Evolutionary conservation across 1,140 invertebrate species (phyloP).

Genomic region (Drosophila trapezifrons): DNA sequence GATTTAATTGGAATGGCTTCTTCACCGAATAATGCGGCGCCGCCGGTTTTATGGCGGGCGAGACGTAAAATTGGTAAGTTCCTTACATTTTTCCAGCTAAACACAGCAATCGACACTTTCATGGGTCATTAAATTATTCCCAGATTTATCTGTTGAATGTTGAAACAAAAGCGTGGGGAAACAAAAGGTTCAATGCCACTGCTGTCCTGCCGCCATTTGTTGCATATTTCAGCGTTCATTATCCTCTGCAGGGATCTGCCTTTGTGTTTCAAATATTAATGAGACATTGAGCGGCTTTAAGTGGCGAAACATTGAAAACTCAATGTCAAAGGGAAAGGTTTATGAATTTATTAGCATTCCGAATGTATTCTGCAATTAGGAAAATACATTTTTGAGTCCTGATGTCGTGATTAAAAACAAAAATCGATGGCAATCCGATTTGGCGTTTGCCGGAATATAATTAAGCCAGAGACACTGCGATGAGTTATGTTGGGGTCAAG

Average conservation of each 20-base stretch:
- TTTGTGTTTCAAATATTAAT: conserved; percentile 59
- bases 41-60: conserved; percentile 90
- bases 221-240: conserved; percentile 55
- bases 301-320: conserved; percentile 15
- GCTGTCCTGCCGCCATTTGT: conserved; percentile 21
- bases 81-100: conserved; percentile 9
- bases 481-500: conserved; percentile 5
- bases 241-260: conserved; percentile 37
- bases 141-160: conserved; percentile 30
- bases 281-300: conserved; percentile 34
- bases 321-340: not conserved
- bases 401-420: not conserved
- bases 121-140: conserved; percentile 29
- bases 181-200: conserved; percentile 27
- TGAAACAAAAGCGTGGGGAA: conserved; percentile 2
- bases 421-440: conserved; percentile 33
- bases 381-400: not conserved
- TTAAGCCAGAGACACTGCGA: conserved; percentile 1
- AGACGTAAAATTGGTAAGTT: conserved; percentile 90
- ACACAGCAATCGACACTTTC: conserved; percentile 18
- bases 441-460: conserved; percentile 11
- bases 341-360: conserved; percentile 11
- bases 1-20: conserved; percentile 85
- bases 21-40: conserved; percentile 89
- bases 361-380: conserved; percentile 1